These are phyloP conservation scores for Sminthopsis crassicaudata DNA, from an alignment of 2,113 vertebrate genomes.

Conservation along the genomic window DNA sequence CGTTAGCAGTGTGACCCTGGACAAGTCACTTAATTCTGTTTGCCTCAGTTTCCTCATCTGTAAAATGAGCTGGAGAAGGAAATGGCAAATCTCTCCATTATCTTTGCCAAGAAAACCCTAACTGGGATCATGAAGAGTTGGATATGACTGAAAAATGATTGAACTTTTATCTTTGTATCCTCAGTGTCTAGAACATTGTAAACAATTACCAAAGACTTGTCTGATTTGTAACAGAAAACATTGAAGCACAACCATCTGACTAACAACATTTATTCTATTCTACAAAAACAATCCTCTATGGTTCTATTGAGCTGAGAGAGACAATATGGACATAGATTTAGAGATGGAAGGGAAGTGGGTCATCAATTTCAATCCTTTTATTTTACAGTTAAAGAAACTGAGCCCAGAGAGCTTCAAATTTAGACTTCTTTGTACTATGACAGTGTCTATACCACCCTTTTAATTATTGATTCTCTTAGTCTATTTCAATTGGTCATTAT, in stretches of 20 bases:
- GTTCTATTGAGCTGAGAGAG: neutral
- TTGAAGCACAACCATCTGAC: neutral
- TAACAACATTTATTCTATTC: neutral
- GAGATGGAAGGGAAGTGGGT: neutral
- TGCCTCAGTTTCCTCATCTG: neutral
- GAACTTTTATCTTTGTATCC: neutral
- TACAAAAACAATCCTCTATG: neutral
- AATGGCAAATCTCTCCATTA: neutral
- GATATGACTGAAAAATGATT: neutral
- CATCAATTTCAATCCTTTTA: neutral
- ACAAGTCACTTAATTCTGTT: neutral
- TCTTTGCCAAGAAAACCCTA: neutral
- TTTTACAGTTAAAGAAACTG: neutral
- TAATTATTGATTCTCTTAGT: neutral
- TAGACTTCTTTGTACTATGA: neutral
- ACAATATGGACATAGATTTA: neutral
- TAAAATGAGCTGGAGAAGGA: neutral
- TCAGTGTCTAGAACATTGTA: neutral
- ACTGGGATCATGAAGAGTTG: neutral
- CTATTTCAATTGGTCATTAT: neutral
- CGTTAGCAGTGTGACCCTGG: neutral
- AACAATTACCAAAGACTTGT: neutral
- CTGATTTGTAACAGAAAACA: neutral
- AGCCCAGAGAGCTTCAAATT: neutral
- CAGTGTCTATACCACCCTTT: neutral